A percentile compares a stretch with the other conserved stretches of the same genome.
Conservation (phyloP, 2,113 vertebrate species). For the Hydrolagus affinis region DNA sequence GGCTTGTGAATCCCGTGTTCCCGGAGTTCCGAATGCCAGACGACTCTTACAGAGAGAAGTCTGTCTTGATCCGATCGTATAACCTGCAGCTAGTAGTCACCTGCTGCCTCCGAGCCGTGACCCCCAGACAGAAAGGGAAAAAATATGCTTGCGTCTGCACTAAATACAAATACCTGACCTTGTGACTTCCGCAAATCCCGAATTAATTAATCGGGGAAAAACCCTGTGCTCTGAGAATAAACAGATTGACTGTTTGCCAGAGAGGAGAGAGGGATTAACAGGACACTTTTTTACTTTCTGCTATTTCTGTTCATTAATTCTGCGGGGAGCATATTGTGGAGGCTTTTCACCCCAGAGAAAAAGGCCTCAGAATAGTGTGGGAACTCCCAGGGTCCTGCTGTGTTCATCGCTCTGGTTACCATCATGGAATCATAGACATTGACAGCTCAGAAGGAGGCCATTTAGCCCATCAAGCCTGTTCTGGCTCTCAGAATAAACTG, state of each 20-base stretch:
- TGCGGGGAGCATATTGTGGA: background rate
- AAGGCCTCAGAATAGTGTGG: no score
- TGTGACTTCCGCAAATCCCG: conserved; percentile 24
- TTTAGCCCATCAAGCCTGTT: no score
- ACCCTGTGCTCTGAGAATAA: conserved; percentile 16
- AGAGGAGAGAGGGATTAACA: conserved; percentile 19
- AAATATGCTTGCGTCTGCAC: conserved; percentile 14
- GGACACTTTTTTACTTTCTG: conserved; percentile 26
- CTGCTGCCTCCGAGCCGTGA: conserved; percentile 11
- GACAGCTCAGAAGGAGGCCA: no score
- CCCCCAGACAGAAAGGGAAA: background rate
- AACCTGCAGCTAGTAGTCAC: background rate
- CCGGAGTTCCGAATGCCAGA: no score
- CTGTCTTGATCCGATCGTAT: conserved; percentile 15
- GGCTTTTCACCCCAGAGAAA: background rate
- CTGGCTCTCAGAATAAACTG: no score
- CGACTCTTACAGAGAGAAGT: background rate
- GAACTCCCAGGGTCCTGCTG: no score
- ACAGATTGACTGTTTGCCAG: conserved; percentile 29
- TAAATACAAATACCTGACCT: background rate
- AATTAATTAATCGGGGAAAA: conserved; percentile 32
- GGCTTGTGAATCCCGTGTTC: no score
- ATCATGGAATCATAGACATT: no score
- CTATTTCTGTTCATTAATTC: conserved; percentile 2
- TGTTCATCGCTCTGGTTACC: no score